Conservation (phyloP, 2,113 vertebrate species). For the Cercopithecus mona region DNA sequence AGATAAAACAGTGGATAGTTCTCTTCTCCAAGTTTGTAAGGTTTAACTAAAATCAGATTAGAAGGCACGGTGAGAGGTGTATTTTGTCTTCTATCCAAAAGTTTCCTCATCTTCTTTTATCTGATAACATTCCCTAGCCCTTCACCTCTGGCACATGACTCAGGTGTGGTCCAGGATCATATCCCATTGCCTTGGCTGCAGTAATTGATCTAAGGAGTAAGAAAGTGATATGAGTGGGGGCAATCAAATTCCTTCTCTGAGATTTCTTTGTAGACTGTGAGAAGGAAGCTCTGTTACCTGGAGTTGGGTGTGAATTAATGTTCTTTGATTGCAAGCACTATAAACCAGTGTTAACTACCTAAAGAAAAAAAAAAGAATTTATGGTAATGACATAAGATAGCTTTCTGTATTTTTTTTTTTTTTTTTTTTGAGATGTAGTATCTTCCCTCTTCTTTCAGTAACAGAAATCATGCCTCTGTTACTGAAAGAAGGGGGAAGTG, state of each 20-base stretch:
- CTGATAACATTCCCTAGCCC: neutral
- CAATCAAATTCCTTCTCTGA: neutral
- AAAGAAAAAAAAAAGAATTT: neutral
- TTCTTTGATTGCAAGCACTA: neutral
- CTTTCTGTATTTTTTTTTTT: too few relatives aligned
- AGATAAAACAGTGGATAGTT: neutral
- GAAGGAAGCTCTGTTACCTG: neutral
- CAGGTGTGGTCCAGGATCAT: neutral
- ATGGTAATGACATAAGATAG: neutral
- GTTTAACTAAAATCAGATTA: neutral
- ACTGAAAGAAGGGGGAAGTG: neutral
- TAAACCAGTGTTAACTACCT: neutral
- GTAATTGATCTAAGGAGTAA: neutral
- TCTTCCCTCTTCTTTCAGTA: too few relatives aligned
- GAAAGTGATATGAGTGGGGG: neutral
- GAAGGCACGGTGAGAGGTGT: neutral
- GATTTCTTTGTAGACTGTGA: neutral
- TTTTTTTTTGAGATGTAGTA: too few relatives aligned
- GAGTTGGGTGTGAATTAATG: neutral
- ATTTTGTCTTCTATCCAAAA: slow-evolving; percentile 18
- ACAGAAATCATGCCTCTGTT: neutral
- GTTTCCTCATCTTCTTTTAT: neutral
- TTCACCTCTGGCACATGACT: neutral
- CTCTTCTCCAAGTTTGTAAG: slow-evolving; percentile 16
- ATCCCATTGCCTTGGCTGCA: neutral